Evolutionary conservation across 2,113 vertebrate species (phyloP), one percentile per base, ranked within the genome.

Genomic region (Apteryx owenii): DNA sequence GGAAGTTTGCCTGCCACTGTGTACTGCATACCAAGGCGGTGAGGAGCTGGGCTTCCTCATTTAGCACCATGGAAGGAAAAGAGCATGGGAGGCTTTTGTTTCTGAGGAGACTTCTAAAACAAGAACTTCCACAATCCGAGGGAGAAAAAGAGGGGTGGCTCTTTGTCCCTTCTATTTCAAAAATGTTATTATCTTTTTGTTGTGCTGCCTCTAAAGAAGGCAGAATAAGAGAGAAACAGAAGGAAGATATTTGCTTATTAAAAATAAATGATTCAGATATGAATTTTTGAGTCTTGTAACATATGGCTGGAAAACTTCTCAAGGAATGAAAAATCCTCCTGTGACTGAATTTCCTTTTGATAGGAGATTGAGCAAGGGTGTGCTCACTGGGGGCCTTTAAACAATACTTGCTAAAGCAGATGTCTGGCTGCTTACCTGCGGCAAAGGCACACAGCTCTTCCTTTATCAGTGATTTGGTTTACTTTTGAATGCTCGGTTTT

Each of bases 261-360:
- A 96, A 97, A 96, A 96, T 91, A 91, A 94, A 96, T 93, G 3
- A 90, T 88, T 85, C 64, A 88, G 66, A 23, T 13, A 40, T 38
- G 26, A 89, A 54, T 88, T 85, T 91, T 85, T 91, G 91, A 94
- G 60, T 46, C 51, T 84, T 56, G 53, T 31, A 69, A 72, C 95
- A 93, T 95, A 93, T 84, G 94, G 85, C 48, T 65, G 42, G 76
- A 93, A 91, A 91, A 81, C 8, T 60, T 93, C 46, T 71, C 46
- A 36, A 38, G 36, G 14, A 65, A 48, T 68, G 40, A 1, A 36
- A 53, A 33, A 65, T 28, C 76, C 66, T 73, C 87, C 46, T 54
- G 86, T 91, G 94, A 81, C 22, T 53, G 40, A 71, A 78, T 86
- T 95, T 96, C 54, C 0, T 9, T 96, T 86, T 91, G 82, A 84